These are phyloP conservation scores for Odontothrips loti DNA, from an alignment of 2,888 invertebrate genomes.

Conservation along the genomic window DNA sequence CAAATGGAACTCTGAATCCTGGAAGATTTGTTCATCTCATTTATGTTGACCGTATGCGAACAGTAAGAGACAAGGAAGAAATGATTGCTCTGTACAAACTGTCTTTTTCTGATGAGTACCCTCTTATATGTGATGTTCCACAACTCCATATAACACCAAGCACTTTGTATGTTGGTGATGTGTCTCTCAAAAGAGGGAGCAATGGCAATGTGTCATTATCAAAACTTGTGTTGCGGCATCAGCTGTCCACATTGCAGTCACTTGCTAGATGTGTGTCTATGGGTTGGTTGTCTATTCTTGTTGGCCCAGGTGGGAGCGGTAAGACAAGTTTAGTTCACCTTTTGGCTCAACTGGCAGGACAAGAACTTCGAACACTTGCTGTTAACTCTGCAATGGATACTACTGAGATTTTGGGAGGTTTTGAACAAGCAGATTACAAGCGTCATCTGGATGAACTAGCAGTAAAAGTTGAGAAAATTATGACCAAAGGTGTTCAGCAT, in stretches of 20 bases:
- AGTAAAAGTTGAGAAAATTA: conserved; percentile 31
- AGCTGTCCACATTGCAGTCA: conserved; percentile 67
- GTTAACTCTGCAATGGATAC: conserved; percentile 93
- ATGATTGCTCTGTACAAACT: conserved; percentile 53
- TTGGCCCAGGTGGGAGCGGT: conserved; percentile 71
- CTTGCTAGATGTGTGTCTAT: conserved; percentile 81
- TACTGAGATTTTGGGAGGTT: conserved; percentile 91
- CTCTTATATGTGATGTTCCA: conserved; percentile 54
- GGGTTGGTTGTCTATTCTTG: conserved; percentile 87
- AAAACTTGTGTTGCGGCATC: conserved; percentile 53
- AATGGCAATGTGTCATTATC: conserved; percentile 48
- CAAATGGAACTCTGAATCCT: conserved; percentile 39
- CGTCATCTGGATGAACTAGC: conserved; percentile 32
- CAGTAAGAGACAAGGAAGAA: conserved; percentile 66
- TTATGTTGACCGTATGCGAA: conserved; percentile 84
- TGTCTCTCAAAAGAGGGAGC: conserved; percentile 49
- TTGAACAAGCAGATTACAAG: conserved; percentile 70
- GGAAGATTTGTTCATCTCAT: conserved; percentile 70
- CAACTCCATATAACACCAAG: conserved; percentile 57
- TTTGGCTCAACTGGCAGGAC: conserved; percentile 70
- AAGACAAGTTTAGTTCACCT: conserved; percentile 75
- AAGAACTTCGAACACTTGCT: conserved; percentile 67
- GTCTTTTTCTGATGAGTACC: conserved; percentile 50
- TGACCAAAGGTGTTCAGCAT: conserved; percentile 30
- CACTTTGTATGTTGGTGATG: conserved; percentile 62